phyloP scores from a whole-genome alignment of 2,797 vertebrate genomes.

The Calcarius lapponicus region DNA sequence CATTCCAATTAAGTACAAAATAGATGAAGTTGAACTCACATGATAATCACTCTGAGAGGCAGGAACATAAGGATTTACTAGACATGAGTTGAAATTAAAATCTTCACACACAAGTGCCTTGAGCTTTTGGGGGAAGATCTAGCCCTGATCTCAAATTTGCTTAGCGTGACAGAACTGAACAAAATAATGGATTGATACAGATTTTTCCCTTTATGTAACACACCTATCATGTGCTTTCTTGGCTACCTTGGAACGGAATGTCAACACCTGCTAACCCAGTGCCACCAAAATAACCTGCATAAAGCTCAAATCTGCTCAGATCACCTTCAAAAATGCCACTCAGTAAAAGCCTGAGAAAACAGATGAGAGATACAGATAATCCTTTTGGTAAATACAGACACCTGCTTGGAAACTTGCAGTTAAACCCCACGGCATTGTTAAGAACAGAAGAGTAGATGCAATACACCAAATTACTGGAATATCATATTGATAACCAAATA shows the following conservation, averaged over 20 bases:
- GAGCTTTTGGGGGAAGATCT: not conserved
- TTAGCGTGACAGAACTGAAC: not conserved
- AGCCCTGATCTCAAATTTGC: not conserved
- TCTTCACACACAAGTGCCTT: not conserved
- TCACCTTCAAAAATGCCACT: conserved; percentile 17
- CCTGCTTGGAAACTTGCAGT: conserved; percentile 32
- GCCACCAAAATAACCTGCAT: conserved; percentile 2
- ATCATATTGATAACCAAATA: conserved; percentile 56
- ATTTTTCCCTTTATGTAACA: not conserved
- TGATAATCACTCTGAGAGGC: not conserved
- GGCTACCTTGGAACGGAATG: not conserved
- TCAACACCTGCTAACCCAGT: not conserved
- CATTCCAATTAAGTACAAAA: not conserved
- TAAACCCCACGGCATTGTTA: not conserved
- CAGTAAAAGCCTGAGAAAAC: conserved; percentile 55
- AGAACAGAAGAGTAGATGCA: not conserved
- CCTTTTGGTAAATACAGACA: conserved; percentile 47
- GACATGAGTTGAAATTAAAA: not conserved
- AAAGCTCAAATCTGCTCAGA: not conserved
- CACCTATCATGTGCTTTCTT: not conserved
- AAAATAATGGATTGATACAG: not conserved
- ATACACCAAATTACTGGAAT: conserved; percentile 17
- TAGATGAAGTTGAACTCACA: not conserved
- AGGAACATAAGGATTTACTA: not conserved
- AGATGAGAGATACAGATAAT: conserved; percentile 42